Conservation (phyloP, 1,140 invertebrate species). For the Acromyrmex echinatior region DNA sequence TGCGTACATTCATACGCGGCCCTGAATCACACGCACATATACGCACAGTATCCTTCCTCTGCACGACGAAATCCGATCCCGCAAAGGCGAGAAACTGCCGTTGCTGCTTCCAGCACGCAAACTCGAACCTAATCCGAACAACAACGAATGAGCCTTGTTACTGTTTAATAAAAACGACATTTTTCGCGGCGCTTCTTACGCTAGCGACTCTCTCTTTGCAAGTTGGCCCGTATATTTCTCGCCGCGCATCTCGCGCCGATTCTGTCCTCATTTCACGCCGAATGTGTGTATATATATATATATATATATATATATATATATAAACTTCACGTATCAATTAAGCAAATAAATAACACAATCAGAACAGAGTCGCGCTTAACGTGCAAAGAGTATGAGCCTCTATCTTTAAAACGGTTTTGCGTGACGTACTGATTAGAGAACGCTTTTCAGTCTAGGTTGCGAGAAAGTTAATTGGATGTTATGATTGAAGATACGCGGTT, state of each 20-base stretch:
- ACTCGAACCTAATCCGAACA: constrained; percentile 38
- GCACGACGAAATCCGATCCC: constrained; percentile 11
- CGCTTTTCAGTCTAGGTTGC: constrained; percentile 44
- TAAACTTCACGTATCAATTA: neutral
- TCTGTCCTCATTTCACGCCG: neutral
- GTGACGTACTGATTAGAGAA: constrained; percentile 40
- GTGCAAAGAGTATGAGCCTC: constrained; percentile 9
- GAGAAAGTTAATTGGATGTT: constrained; percentile 50
- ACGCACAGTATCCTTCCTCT: neutral
- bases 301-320: neutral
- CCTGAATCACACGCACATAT: constrained; percentile 22
- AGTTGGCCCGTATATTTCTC: constrained; percentile 23
- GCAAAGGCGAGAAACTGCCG: constrained; percentile 39
- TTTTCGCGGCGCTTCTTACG: constrained; percentile 14
- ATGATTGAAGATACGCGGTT: constrained; percentile 3
- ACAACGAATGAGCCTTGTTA: constrained; percentile 17
- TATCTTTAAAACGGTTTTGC: constrained; percentile 26
- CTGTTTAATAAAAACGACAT: constrained; percentile 43
- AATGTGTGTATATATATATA: neutral
- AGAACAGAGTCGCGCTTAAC: neutral
- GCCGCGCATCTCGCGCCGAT: neutral
- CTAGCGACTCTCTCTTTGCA: neutral
- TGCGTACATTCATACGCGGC: neutral
- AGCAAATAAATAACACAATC: constrained; percentile 13
- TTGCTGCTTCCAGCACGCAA: constrained; percentile 38